These are phyloP conservation scores for Oryzias celebensis DNA, from an alignment of 2,113 vertebrate genomes.

Conservation along the genomic window DNA sequence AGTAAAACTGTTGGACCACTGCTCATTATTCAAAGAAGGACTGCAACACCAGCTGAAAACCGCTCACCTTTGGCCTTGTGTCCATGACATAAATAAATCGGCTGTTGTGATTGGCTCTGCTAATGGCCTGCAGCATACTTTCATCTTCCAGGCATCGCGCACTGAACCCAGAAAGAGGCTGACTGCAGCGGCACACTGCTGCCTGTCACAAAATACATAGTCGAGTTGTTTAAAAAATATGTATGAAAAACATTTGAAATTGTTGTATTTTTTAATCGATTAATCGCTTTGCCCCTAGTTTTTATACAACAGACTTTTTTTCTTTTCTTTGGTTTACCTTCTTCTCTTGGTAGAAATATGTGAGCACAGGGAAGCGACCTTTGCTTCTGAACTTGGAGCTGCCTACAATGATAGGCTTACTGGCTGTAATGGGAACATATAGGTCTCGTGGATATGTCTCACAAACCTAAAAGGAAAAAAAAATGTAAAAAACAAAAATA, in stretches of 20 bases:
- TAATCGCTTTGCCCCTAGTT: too few species aligned
- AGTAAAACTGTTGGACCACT: neutral
- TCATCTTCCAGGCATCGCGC: slow-evolving; percentile 96
- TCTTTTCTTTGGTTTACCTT: slow-evolving; percentile 76
- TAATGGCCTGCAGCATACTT: slow-evolving; percentile 94
- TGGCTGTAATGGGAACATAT: slow-evolving; percentile 90
- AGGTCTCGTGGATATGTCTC: slow-evolving; percentile 95
- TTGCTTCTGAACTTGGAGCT: slow-evolving; percentile 99
- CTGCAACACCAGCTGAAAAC: neutral
- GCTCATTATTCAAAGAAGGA: neutral
- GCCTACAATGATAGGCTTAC: slow-evolving; percentile 94
- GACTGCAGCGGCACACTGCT: slow-evolving; percentile 95
- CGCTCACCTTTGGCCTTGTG: slow-evolving; percentile 89
- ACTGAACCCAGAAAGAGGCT: slow-evolving; percentile 97
- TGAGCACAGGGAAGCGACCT: slow-evolving; percentile 95
- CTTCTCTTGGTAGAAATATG: slow-evolving; percentile 92
- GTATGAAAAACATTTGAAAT: too few species aligned
- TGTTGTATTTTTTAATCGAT: too few species aligned
- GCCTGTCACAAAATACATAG: slow-evolving; percentile 73
- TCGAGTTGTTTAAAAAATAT: neutral
- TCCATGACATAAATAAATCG: slow-evolving; percentile 95
- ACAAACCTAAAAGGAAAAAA: slow-evolving; percentile 83
- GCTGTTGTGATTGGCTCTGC: slow-evolving; percentile 91
- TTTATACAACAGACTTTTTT: too few species aligned
- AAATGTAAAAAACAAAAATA: neutral